Evolutionary conservation across 1,140 invertebrate species (phyloP).

Genomic region (Spodoptera frugiperda): DNA sequence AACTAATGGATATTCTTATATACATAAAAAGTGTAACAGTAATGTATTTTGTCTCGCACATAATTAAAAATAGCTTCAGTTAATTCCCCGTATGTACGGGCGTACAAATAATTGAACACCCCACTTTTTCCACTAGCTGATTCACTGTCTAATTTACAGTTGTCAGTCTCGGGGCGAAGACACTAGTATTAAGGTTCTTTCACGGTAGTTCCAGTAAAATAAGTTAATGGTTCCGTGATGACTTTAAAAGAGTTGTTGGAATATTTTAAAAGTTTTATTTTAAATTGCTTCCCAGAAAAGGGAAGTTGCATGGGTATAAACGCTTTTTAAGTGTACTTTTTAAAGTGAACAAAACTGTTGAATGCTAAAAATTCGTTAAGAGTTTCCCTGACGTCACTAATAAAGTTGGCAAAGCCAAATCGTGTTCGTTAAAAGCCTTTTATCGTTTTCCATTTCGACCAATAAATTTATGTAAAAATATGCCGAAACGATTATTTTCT

Average conservation of each 20-base stretch:
- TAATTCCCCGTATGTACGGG: neutral
- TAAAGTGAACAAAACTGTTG: conserved; percentile 20
- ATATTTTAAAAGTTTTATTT: conserved; percentile 43
- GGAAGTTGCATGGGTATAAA: conserved; percentile 44
- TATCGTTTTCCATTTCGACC: conserved; percentile 41
- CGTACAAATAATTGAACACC: neutral
- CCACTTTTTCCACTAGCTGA: conserved; percentile 1
- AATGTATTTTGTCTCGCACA: neutral
- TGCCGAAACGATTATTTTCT: conserved; percentile 43
- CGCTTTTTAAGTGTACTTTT: conserved; percentile 29
- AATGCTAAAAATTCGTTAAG: conserved; percentile 14
- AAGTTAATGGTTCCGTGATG: conserved; percentile 43
- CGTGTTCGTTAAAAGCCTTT: conserved; percentile 44
- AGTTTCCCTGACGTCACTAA: conserved; percentile 29
- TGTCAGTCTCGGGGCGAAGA: conserved; percentile 40
- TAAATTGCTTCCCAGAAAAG: conserved; percentile 33
- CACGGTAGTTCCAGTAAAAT: conserved; percentile 36
- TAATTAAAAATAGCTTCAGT: neutral
- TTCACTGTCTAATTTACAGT: conserved; percentile 11
- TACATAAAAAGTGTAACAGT: too few species aligned
- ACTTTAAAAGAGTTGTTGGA: conserved; percentile 37
- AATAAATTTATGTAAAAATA: conserved; percentile 51
- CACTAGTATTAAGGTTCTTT: conserved; percentile 41
- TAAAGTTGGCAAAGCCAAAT: conserved; percentile 30
- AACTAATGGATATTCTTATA: too few species aligned